Conservation (phyloP, 1,140 invertebrate genomes). For the Penaeus chinensis region DNA sequence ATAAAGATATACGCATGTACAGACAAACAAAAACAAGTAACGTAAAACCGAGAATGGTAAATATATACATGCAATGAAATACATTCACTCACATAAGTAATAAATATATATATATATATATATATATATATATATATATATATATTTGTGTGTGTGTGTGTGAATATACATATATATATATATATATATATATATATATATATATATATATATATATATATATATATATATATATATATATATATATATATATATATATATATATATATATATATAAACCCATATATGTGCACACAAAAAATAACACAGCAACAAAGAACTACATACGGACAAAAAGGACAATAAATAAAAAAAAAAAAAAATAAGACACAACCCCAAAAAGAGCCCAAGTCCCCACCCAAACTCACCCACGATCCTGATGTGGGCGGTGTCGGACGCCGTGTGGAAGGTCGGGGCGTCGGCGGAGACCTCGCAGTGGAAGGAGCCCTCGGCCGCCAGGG, state of each 20-base stretch:
- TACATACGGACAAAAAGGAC: background rate
- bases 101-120: background rate
- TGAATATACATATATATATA: background rate
- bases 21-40: no score
- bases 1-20: no score
- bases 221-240: background rate
- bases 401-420: background rate
- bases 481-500: background rate
- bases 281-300: no score
- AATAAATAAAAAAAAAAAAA: background rate
- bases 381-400: background rate
- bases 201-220: constrained; percentile 16
- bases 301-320: no score
- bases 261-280: background rate
- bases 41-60: no score
- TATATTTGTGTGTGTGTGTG: background rate
- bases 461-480: constrained; percentile 13
- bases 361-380: background rate
- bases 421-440: background rate
- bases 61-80: no score
- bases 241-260: background rate
- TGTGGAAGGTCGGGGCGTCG: constrained; percentile 9
- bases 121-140: background rate
- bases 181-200: constrained; percentile 19
- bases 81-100: background rate